Conservation (phyloP, 2,888 invertebrate genomes). For the Drosophila nr. perissopoda region DNA sequence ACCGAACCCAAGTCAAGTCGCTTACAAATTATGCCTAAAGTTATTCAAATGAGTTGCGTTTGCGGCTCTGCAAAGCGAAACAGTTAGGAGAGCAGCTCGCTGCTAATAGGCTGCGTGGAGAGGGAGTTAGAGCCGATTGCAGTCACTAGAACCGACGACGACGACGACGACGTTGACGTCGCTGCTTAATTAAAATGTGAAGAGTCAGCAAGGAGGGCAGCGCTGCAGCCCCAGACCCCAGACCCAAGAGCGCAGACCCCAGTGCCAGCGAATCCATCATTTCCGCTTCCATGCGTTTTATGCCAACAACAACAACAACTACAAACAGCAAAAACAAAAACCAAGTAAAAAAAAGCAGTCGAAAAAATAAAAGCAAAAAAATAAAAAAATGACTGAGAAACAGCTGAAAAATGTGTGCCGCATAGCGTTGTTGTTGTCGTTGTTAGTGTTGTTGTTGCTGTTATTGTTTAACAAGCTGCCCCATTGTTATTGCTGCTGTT, state of each 20-base stretch:
- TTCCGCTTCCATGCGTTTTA: constrained; percentile 85
- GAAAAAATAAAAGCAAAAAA: constrained; percentile 18
- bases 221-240: constrained; percentile 36
- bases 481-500: constrained; percentile 40
- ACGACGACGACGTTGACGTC: constrained; percentile 30
- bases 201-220: constrained; percentile 59
- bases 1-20: constrained; percentile 48
- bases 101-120: not conserved
- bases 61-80: constrained; percentile 48
- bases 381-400: constrained; percentile 59
- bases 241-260: constrained; percentile 22
- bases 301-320: constrained; percentile 39
- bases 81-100: constrained; percentile 47
- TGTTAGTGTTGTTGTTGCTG: constrained; percentile 21
- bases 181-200: constrained; percentile 81
- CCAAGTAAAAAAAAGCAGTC: constrained; percentile 12
- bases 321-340: constrained; percentile 30
- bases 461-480: constrained; percentile 51
- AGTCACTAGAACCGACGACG: constrained; percentile 72
- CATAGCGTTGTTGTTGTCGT: constrained; percentile 31
- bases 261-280: constrained; percentile 84
- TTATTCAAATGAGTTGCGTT: constrained; percentile 79
- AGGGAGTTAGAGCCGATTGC: constrained; percentile 47
- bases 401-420: constrained; percentile 72
- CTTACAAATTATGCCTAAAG: constrained; percentile 79